These are phyloP conservation scores for Triplophysa dalaica DNA, from an alignment of 2,113 vertebrate species.

Conservation along the genomic window DNA sequence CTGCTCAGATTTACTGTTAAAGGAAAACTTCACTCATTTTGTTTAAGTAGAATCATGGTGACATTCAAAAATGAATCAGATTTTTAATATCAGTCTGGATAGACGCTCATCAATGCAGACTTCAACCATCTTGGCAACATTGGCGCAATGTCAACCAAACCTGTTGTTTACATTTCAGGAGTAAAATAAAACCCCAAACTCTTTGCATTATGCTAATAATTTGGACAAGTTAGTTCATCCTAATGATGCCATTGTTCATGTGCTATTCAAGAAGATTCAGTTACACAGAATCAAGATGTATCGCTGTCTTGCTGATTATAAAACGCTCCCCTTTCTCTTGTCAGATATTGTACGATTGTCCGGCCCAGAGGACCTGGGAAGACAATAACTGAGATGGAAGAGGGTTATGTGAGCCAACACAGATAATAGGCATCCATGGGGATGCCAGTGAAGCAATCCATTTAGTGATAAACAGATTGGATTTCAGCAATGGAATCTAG, in stretches of 20 bases:
- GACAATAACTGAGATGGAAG: conserved; percentile 22
- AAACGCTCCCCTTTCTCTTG: conserved; percentile 2
- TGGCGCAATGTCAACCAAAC: conserved; percentile 52
- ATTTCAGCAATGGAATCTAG: conserved; percentile 23
- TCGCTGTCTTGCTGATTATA: conserved; percentile 1
- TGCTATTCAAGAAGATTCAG: conserved; percentile 20
- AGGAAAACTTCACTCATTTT: not conserved
- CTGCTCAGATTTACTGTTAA: not conserved
- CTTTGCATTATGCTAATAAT: conserved; percentile 15
- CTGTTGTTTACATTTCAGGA: conserved; percentile 48
- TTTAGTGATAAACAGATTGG: conserved; percentile 37
- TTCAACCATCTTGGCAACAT: conserved; percentile 54
- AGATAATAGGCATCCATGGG: conserved; percentile 52
- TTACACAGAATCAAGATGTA: conserved; percentile 21
- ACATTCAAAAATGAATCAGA: not conserved
- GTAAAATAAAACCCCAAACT: conserved; percentile 18
- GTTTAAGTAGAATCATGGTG: not conserved
- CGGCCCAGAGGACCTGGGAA: conserved; percentile 32
- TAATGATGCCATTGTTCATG: conserved; percentile 24
- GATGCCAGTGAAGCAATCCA: conserved; percentile 50
- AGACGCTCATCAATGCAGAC: conserved; percentile 4
- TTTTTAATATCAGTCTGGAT: not conserved
- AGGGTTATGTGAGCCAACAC: conserved; percentile 32
- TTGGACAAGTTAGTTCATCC: conserved; percentile 1
- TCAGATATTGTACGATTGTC: conserved; percentile 36